Percentiles rank a stretch among this genome's conserved stretches.
Conservation (phyloP, 2,888 invertebrate species). For the Rhagophthalmus giganteus region DNA sequence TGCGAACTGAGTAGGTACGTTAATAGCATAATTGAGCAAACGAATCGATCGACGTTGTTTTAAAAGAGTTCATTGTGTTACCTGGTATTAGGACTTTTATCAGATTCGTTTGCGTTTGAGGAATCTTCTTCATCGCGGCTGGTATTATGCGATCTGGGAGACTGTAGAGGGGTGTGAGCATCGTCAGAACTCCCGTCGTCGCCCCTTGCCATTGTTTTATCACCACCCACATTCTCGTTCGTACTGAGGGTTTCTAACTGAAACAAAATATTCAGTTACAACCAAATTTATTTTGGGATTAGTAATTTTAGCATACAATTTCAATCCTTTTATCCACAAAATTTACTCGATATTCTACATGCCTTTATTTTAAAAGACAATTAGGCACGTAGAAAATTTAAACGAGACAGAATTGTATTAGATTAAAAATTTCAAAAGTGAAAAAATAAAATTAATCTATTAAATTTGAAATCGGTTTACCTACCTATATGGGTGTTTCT, state of each 20-base stretch:
- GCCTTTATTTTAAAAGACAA: too few relatives aligned
- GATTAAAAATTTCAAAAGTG: too few relatives aligned
- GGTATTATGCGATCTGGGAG: slow-evolving; percentile 63
- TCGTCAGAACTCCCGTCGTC: slow-evolving; percentile 53
- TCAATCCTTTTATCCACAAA: too few relatives aligned
- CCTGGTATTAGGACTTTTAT: slow-evolving; percentile 73
- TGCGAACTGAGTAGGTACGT: neutral
- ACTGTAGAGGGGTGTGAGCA: slow-evolving; percentile 52
- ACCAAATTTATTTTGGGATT: neutral
- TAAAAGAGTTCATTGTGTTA: slow-evolving; percentile 43
- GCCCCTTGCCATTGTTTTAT: slow-evolving; percentile 34
- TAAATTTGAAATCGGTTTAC: too few relatives aligned
- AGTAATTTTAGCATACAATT: too few relatives aligned
- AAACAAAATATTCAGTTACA: slow-evolving; percentile 35
- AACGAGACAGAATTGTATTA: too few relatives aligned
- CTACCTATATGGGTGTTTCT: too few relatives aligned
- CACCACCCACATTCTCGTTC: slow-evolving; percentile 33
- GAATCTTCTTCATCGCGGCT: slow-evolving; percentile 69
- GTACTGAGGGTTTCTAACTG: slow-evolving; percentile 46
- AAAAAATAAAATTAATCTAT: too few relatives aligned
- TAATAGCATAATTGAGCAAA: neutral
- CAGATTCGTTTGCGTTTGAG: slow-evolving; percentile 69
- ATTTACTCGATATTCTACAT: too few relatives aligned
- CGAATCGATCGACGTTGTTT: neutral
- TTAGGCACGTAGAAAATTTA: too few relatives aligned